Base-by-base conservation (phyloP, 2,113 vertebrate species). In the Neogobius melanostomus region DNA sequence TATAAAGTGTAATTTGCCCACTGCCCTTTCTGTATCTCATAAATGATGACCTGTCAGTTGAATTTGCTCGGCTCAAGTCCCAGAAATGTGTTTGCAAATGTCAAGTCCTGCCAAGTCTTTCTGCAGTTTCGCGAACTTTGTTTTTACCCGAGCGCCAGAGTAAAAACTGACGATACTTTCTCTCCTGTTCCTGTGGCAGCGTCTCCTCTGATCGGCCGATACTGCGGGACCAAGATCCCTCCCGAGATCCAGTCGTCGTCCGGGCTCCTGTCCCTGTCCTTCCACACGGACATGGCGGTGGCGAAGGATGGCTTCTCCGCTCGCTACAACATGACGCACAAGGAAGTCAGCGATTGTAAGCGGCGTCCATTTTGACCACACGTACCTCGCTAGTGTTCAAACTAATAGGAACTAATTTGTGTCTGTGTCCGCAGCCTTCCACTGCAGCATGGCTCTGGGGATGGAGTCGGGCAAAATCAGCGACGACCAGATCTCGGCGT, bases 291-390 rank as follows among this genome's bases (percentile, higher is more conserved):
- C 88, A 95, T 98, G 95, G 98, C 97, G 0, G 98, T 99, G 76
- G 98, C 98, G 75, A 99, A 98, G 90, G 98, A 98, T 0, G 97
- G 98, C 59, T 99, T 99, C 90, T 98, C 96, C 0, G 97, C 96
- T 9, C 95, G 95, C 36, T 99, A 98, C 93, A 95, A 95, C 90
- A 93, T 98, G 91, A 94, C 95, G 12, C 94, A 91, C 76, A 95
- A 96, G 85, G 95, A 98, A 81, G 90, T 94, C 0, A 91, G 87
- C 42, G 96, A 98, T 90, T 95, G 98, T 99, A 89, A 97, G 97
- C 94, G 71, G 8, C 0, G n/a, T 71, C 28, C 12, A 6, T 43
- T 7, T 59, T 8, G 28, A 36, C 3, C 3, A 36, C 28, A 36
- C 28, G 4, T 0, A 28, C 28, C 1, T 28, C 28, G 4, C 28